phyloP scores from a whole-genome alignment of 2,888 invertebrate species.

The Andrena bicolor region DNA sequence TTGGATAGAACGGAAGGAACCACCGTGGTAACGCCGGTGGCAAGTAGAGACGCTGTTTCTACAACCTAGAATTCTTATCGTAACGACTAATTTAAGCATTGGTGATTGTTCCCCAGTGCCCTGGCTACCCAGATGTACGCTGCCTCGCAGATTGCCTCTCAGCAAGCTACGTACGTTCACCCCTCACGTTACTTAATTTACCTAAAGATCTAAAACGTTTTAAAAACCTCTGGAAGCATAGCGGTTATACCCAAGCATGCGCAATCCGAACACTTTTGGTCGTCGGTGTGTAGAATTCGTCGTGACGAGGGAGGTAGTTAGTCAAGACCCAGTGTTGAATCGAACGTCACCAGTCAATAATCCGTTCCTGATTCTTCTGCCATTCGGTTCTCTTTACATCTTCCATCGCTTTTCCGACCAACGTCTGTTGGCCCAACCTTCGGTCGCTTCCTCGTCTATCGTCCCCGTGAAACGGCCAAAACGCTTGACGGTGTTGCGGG shows the following conservation, averaged over 20 bases:
- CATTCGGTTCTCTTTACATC: background rate
- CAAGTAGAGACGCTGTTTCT: slow-evolving; percentile 61
- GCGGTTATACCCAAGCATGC: slow-evolving; percentile 82
- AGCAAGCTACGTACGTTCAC: slow-evolving; percentile 96
- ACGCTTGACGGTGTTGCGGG: slow-evolving; percentile 11
- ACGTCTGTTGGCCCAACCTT: slow-evolving; percentile 23
- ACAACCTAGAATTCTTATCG: slow-evolving; percentile 76
- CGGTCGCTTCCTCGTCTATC: slow-evolving; percentile 16
- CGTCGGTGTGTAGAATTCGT: slow-evolving; percentile 27
- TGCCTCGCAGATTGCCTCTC: slow-evolving; percentile 95
- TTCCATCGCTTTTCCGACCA: background rate
- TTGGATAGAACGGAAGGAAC: slow-evolving; percentile 48
- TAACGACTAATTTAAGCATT: slow-evolving; percentile 85
- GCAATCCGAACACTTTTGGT: slow-evolving; percentile 42
- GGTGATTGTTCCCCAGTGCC: slow-evolving; percentile 92
- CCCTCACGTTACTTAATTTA: slow-evolving; percentile 83
- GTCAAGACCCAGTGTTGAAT: slow-evolving; percentile 2
- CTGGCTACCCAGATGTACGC: slow-evolving; percentile 98
- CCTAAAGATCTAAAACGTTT: slow-evolving; percentile 78
- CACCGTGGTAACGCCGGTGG: slow-evolving; percentile 67
- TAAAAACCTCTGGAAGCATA: slow-evolving; percentile 71
- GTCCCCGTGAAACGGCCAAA: background rate
- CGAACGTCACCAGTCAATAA: slow-evolving; percentile 1
- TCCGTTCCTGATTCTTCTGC: background rate
- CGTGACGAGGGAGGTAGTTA: slow-evolving; percentile 11